Percentiles rank a stretch among this genome's conserved stretches.
phyloP scores from a whole-genome alignment of 2,113 vertebrate genomes.

The Cyprinodon tularosa region DNA sequence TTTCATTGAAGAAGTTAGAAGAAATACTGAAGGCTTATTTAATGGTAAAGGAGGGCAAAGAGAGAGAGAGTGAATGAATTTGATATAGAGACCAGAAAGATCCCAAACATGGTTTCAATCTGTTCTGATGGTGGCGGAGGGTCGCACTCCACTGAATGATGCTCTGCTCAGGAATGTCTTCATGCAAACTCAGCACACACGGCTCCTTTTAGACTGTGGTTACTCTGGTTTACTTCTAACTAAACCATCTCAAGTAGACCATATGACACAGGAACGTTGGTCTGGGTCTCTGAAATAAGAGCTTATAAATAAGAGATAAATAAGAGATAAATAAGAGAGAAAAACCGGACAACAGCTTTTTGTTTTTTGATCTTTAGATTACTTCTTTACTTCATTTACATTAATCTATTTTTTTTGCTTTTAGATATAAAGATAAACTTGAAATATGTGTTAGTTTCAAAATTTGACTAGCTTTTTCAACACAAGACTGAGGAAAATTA shows the following conservation, averaged over 20 bases:
- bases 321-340: constrained; percentile 10
- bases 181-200: constrained; percentile 57
- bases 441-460: too few species aligned
- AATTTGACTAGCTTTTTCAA: background rate
- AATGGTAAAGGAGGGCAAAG: background rate
- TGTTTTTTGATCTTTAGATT: background rate
- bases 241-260: constrained; percentile 59
- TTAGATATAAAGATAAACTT: background rate
- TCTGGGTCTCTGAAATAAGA: constrained; percentile 38
- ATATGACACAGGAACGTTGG: constrained; percentile 56
- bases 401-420: background rate
- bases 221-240: constrained; percentile 63
- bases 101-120: constrained; percentile 74
- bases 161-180: constrained; percentile 66
- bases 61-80: background rate
- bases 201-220: constrained; percentile 74
- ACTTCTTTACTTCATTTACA: background rate
- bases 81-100: constrained; percentile 25
- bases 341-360: background rate
- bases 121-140: constrained; percentile 57
- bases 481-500: too few species aligned
- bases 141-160: constrained; percentile 55
- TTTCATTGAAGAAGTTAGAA: constrained; percentile 1
- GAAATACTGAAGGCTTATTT: background rate
- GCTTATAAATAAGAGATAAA: constrained; percentile 19